Evolutionary conservation across 2,888 invertebrate genomes (phyloP).

Genomic region (Megaustenia siamemsis): DNA sequence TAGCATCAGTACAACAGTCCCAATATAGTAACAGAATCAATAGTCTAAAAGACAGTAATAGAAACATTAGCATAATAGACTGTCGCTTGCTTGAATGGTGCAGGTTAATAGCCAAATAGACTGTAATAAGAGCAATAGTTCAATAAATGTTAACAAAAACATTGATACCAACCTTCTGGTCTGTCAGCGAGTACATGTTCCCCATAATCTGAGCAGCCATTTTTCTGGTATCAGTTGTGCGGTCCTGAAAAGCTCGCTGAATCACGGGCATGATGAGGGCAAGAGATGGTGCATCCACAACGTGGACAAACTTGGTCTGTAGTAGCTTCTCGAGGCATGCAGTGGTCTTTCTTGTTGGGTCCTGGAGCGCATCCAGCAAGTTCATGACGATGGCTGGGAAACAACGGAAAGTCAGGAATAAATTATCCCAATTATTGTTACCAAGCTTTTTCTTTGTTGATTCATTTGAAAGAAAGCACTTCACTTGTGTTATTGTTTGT

Average conservation of each 20-base stretch:
- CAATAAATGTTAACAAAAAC: background rate
- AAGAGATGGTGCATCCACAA: slow-evolving; percentile 98
- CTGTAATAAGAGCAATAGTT: no score
- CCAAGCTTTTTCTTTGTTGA: no score
- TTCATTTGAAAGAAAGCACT: no score
- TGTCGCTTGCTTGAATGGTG: background rate
- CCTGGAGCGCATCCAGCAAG: slow-evolving; percentile 93
- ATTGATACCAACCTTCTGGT: slow-evolving; percentile 87
- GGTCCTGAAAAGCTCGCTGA: slow-evolving; percentile 97
- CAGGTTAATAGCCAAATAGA: background rate
- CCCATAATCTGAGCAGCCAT: slow-evolving; percentile 99
- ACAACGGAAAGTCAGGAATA: no score
- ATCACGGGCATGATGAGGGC: slow-evolving; percentile 99
- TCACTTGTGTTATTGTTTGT: no score
- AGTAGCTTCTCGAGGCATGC: slow-evolving; percentile 92
- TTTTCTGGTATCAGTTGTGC: slow-evolving; percentile 98
- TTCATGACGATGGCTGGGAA: slow-evolving; percentile 80
- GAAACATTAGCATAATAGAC: background rate
- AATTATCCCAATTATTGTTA: no score
- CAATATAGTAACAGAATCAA: no score
- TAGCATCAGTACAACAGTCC: no score
- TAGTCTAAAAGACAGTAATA: background rate
- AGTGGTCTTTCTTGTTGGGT: slow-evolving; percentile 96
- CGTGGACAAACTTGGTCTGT: slow-evolving; percentile 93
- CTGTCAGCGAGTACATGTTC: slow-evolving; percentile 99